A percentile compares a stretch with the other conserved stretches of the same genome.
Evolutionary conservation across 1,140 invertebrate genomes (phyloP).

Genomic region (Temnothorax curvispinosus): DNA sequence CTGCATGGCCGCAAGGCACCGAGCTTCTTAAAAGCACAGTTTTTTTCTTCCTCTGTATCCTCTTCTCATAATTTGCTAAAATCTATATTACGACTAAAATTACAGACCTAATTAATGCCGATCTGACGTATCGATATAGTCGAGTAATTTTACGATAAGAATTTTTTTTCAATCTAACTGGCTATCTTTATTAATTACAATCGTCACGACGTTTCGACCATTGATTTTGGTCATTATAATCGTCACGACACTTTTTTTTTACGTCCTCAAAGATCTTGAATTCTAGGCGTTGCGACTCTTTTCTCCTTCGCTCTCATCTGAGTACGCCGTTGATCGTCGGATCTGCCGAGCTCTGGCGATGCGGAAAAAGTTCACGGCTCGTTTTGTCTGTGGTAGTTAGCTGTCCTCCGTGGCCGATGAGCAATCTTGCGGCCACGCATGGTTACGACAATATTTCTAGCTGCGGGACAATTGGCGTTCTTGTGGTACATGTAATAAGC

Average conservation of each 20-base stretch:
- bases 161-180: too few relatives aligned
- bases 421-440: conserved; percentile 50
- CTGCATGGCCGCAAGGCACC: not conserved
- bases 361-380: conserved; percentile 32
- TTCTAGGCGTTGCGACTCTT: not conserved
- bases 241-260: not conserved
- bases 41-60: not conserved
- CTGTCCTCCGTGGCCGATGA: conserved; percentile 14
- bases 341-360: conserved; percentile 8
- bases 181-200: too few relatives aligned
- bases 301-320: not conserved
- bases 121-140: not conserved
- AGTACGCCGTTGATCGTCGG: conserved; percentile 16
- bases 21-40: not conserved
- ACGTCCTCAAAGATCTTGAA: not conserved
- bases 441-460: conserved; percentile 43
- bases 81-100: not conserved
- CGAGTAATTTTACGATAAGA: not conserved
- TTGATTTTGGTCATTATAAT: too few relatives aligned
- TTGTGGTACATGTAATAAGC: conserved; percentile 40
- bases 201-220: too few relatives aligned
- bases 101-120: not conserved
- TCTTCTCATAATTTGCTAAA: not conserved
- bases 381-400: conserved; percentile 22
- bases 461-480: conserved; percentile 25